phyloP scores from a whole-genome alignment of 2,888 invertebrate species.

The Synergus itoensis region DNA sequence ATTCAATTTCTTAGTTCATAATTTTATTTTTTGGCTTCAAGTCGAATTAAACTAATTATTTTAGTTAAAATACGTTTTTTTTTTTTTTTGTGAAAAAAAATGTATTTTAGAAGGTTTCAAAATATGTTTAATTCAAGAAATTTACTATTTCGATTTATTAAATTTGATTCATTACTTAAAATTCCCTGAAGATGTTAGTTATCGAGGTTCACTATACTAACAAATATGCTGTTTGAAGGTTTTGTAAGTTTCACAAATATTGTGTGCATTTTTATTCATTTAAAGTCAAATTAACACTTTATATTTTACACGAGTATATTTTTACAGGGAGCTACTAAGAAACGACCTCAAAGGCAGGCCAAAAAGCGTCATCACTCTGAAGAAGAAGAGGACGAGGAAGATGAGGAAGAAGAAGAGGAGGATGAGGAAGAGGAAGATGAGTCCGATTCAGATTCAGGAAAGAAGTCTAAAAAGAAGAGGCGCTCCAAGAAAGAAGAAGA shows the following conservation, averaged over 20 bases:
- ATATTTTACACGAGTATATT: not conserved
- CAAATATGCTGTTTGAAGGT: no score
- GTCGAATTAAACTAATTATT: not conserved
- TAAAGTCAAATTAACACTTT: not conserved
- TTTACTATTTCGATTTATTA: no score
- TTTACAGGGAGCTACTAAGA: constrained; percentile 63
- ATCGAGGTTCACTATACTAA: no score
- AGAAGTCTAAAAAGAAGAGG: constrained; percentile 70
- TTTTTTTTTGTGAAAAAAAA: no score
- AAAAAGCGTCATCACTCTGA: constrained; percentile 65
- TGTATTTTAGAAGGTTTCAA: no score
- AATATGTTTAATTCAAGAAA: no score
- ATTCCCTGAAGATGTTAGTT: no score
- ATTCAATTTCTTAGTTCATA: not conserved
- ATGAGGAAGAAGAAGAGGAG: constrained; percentile 71
- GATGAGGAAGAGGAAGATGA: constrained; percentile 75
- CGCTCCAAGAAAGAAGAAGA: constrained; percentile 73
- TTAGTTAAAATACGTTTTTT: not conserved
- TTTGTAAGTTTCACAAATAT: not conserved
- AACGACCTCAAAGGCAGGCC: constrained; percentile 74
- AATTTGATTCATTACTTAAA: no score
- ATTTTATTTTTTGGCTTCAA: not conserved
- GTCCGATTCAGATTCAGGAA: constrained; percentile 72
- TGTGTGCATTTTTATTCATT: not conserved
- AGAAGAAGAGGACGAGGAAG: constrained; percentile 73